Percentiles rank a stretch among this genome's conserved stretches.
Evolutionary conservation across 2,888 invertebrate species (phyloP).

Genomic region (Altica lythri): DNA sequence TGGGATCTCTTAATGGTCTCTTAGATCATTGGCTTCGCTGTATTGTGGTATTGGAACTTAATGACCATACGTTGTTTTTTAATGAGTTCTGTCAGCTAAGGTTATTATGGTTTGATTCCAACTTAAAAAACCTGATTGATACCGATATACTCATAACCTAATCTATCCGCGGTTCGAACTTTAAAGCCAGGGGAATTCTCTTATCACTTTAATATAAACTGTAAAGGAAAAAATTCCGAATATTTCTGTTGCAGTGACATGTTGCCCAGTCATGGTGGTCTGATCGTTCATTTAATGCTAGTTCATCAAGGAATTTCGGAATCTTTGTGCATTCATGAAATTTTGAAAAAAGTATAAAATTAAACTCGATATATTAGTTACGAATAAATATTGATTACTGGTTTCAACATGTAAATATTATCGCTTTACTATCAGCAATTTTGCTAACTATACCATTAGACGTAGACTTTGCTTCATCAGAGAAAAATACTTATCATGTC

Average conservation of each 20-base stretch:
- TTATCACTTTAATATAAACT: background rate
- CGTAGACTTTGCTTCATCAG: conserved; percentile 6
- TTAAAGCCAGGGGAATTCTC: background rate
- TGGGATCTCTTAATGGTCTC: too few relatives aligned
- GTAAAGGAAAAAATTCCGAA: background rate
- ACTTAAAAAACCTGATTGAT: too few relatives aligned
- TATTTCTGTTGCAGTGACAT: background rate
- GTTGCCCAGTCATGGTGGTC: background rate
- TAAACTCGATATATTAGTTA: background rate
- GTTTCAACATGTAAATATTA: background rate
- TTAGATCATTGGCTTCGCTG: too few relatives aligned
- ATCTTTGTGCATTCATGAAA: background rate
- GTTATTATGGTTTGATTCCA: too few relatives aligned
- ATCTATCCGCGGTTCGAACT: too few relatives aligned
- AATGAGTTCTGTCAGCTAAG: too few relatives aligned
- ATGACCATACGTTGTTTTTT: too few relatives aligned
- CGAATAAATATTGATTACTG: conserved; percentile 3
- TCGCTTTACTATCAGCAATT: background rate
- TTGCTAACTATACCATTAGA: conserved; percentile 1
- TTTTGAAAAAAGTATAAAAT: conserved; percentile 4
- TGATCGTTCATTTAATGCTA: background rate
- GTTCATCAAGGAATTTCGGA: background rate
- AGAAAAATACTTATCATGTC: background rate
- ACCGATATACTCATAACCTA: too few relatives aligned
- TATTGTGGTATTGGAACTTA: too few relatives aligned